Base-by-base conservation (phyloP, 2,113 vertebrate species). In the Pteruthius melanotis region DNA sequence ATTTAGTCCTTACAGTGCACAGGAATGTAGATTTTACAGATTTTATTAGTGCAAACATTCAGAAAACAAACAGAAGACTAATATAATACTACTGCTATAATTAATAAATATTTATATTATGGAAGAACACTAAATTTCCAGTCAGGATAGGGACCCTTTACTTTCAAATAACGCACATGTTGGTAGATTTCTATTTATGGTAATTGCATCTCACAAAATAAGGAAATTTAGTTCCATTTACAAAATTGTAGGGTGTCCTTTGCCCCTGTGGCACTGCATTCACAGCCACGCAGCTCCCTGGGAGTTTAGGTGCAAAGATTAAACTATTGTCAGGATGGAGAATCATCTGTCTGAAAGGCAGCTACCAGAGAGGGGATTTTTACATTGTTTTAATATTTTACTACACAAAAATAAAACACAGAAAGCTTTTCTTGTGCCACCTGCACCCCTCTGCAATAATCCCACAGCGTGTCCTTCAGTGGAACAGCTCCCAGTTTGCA, bases 381-480 rank as follows among this genome's bases (percentile, higher is more conserved):
- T 0, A 12, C 27, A 56, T 33, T 35, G 33, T 60, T 76, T 53
- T 24, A 39, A 8, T 37, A 39, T 63, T 77, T 72, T 47, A 54
- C 35, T 26, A 26, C 19, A 20, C 44, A 16, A 31, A 37, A 64
- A 78, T 65, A 78, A 70, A 66, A 2, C 64, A 20, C 2, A 44
- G 15, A 3, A 14, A 87, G 8, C 4, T 80, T 60, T 74, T 39
- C 9, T 49, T 37, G 50, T 57, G 49, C 31, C 45, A 19, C 53
- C 17, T 31, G 30, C 40, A 33, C 5, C 7, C 4, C 26, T 37
- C 39, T 23, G 56, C 40, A 40, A 5, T 11, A 28, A 14, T 44
- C 65, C 39, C 47, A 52, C 21, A 45, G 26, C 0, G 1, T 1
- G 37, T 27, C 53, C 59, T 45, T 49, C 2, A 10, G 28, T 18